Percentiles rank a stretch among this genome's conserved stretches.
These are phyloP conservation scores for Dinothrombium tinctorium DNA, from an alignment of 1,140 invertebrate species.

Conservation along the genomic window DNA sequence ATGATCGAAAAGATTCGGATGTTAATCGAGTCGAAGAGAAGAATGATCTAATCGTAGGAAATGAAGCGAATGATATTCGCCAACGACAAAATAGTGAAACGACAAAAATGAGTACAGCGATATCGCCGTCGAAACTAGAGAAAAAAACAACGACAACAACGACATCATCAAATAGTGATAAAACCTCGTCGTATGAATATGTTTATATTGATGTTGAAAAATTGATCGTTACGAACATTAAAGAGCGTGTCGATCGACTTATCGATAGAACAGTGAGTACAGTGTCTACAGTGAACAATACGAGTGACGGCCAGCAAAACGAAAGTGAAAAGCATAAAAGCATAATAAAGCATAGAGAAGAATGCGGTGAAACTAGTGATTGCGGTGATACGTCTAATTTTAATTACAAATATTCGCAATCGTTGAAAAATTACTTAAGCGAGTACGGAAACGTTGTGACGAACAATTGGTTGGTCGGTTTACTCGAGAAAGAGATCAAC, in stretches of 20 bases:
- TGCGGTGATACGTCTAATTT: neutral
- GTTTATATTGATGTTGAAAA: conserved; percentile 8
- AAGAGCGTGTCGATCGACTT: conserved; percentile 6
- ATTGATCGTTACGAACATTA: conserved; percentile 5
- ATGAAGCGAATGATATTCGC: no score
- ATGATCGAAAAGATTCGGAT: neutral
- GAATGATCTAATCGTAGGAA: no score
- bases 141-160: no score
- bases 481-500: conserved; percentile 20
- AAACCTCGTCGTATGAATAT: no score
- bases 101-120: neutral
- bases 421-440: conserved; percentile 1
- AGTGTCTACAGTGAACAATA: no score
- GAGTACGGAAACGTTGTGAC: conserved; percentile 12
- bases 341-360: neutral
- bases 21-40: no score
- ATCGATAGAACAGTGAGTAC: no score
- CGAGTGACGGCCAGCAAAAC: neutral
- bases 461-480: conserved; percentile 17
- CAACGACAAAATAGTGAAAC: no score
- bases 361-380: neutral
- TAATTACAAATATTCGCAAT: neutral
- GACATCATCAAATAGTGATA: no score
- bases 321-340: neutral
- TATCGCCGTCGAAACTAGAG: no score